phyloP scores from a whole-genome alignment of 2,888 invertebrate species.

The Philereme transversata region DNA sequence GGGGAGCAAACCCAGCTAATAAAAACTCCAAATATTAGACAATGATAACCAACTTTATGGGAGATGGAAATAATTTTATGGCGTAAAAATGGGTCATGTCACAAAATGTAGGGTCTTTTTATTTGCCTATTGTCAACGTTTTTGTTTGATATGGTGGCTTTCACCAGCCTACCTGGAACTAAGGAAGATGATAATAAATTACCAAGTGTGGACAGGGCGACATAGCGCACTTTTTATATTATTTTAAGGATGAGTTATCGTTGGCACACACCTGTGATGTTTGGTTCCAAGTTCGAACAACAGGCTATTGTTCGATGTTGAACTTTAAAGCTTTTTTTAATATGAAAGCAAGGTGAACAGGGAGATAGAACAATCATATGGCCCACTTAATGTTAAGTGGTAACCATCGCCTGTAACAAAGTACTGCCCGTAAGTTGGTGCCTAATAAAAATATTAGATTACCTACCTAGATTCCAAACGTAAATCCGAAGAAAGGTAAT shows the following conservation, averaged over 20 bases:
- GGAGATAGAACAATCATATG: too few relatives aligned
- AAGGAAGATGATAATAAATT: constrained; percentile 66
- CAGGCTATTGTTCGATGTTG: constrained; percentile 13
- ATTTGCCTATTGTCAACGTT: constrained; percentile 70
- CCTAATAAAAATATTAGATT: too few relatives aligned
- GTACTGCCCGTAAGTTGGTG: too few relatives aligned
- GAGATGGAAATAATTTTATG: constrained; percentile 67
- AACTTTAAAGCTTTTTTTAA: not conserved
- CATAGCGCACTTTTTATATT: constrained; percentile 49
- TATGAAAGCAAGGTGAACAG: too few relatives aligned
- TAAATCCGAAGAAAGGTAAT: too few relatives aligned
- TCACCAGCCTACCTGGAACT: constrained; percentile 60
- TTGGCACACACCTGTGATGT: constrained; percentile 44
- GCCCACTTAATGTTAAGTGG: too few relatives aligned
- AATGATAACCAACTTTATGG: constrained; percentile 66
- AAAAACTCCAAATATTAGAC: constrained; percentile 71
- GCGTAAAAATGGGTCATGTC: constrained; percentile 70
- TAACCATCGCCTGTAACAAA: too few relatives aligned
- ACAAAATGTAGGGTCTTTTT: constrained; percentile 58
- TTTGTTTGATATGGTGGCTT: constrained; percentile 62
- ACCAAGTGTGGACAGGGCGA: constrained; percentile 60
- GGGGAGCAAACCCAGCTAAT: constrained; percentile 47
- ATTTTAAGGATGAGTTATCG: constrained; percentile 44
- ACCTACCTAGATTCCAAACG: too few relatives aligned
- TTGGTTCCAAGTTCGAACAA: constrained; percentile 13